A percentile compares a stretch with the other conserved stretches of the same genome.
phyloP scores from a whole-genome alignment of 2,888 invertebrate genomes.

The Drosophila tanythrix region DNA sequence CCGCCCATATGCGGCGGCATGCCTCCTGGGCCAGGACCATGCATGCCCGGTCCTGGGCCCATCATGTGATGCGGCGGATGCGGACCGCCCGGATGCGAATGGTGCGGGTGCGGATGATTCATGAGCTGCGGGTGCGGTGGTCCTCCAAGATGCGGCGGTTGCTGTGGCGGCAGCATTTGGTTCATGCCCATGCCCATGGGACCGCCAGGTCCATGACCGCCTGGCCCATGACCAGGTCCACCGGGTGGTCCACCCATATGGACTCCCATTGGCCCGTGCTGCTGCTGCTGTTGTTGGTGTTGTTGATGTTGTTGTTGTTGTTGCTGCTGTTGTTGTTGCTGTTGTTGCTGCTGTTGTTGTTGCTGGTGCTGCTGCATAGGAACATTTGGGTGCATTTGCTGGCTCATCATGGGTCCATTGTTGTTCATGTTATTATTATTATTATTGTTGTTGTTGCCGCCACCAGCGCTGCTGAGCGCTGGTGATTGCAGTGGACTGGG shows the following conservation, averaged over 20 bases:
- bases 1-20: constrained; percentile 76
- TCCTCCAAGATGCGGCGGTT: constrained; percentile 78
- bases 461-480: constrained; percentile 56
- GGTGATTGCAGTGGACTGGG: constrained; percentile 82
- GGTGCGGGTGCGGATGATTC: constrained; percentile 78
- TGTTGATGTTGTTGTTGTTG: constrained; percentile 56
- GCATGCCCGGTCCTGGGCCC: constrained; percentile 74
- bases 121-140: constrained; percentile 81
- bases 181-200: constrained; percentile 85
- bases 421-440: constrained; percentile 69
- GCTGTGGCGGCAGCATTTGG: constrained; percentile 83
- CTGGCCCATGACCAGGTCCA: constrained; percentile 62
- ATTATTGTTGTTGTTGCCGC: constrained; percentile 65
- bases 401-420: constrained; percentile 81
- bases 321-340: neutral
- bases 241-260: constrained; percentile 77
- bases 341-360: constrained; percentile 10
- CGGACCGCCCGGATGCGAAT: constrained; percentile 78
- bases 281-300: constrained; percentile 52
- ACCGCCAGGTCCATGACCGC: constrained; percentile 69
- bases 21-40: constrained; percentile 72
- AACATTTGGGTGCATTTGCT: constrained; percentile 85
- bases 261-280: constrained; percentile 83
- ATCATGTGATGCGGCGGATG: constrained; percentile 80
- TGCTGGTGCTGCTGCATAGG: constrained; percentile 83